Conservation (phyloP, 2,797 vertebrate species). For the Taeniopygia guttata region DNA sequence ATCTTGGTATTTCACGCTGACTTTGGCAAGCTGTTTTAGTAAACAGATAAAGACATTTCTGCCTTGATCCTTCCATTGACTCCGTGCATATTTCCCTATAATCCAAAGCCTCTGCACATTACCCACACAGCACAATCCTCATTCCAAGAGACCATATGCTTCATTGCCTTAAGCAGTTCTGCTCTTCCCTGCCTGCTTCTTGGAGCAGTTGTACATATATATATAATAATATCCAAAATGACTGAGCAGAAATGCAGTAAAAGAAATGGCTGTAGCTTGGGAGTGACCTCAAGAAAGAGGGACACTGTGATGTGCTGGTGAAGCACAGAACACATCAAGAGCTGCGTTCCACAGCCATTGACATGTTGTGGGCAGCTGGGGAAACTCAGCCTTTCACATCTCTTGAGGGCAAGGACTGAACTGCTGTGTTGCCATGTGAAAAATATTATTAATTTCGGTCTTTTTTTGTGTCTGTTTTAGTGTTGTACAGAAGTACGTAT, state of each 20-base stretch:
- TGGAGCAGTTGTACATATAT: neutral
- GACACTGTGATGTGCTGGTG: neutral
- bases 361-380: neutral
- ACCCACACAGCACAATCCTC: neutral
- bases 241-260: neutral
- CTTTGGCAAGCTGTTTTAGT: neutral
- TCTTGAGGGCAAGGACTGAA: neutral
- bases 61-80: neutral
- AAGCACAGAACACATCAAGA: neutral
- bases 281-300: neutral
- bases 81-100: neutral
- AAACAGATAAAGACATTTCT: neutral
- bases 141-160: neutral
- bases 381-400: neutral
- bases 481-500: neutral
- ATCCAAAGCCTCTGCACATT: neutral
- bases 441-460: neutral
- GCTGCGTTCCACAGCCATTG: neutral
- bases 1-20: neutral
- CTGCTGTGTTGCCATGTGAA: slow-evolving; percentile 4
- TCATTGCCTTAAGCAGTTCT: slow-evolving; percentile 17
- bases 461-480: neutral
- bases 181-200: neutral
- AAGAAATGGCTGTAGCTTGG: neutral
- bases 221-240: neutral